phyloP scores from a whole-genome alignment of 2,888 invertebrate species.

The Petrolisthes manimaculis region DNA sequence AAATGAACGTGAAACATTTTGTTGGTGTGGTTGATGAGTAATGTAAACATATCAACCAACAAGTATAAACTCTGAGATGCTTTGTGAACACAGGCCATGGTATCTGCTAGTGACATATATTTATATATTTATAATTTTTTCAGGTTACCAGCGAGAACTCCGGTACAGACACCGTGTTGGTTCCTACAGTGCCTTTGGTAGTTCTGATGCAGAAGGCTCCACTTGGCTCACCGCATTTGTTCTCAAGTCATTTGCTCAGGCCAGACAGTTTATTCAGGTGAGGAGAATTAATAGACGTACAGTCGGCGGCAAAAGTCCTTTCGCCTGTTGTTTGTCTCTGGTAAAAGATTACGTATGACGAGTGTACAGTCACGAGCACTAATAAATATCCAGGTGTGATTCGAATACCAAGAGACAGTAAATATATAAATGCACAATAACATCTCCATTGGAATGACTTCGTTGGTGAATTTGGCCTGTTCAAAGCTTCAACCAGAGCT shows the following conservation, averaged over 20 bases:
- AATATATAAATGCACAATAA: too few relatives aligned
- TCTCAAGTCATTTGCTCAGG: constrained; percentile 71
- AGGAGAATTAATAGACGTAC: background rate
- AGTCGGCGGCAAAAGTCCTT: too few relatives aligned
- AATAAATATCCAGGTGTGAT: too few relatives aligned
- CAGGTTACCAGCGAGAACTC: constrained; percentile 84
- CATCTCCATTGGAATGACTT: too few relatives aligned
- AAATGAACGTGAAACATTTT: too few relatives aligned
- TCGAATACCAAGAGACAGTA: too few relatives aligned
- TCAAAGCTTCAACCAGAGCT: too few relatives aligned
- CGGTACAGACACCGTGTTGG: constrained; percentile 82
- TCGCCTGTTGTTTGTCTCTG: too few relatives aligned
- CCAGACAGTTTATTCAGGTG: constrained; percentile 74
- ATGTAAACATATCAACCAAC: background rate
- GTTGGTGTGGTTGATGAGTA: background rate
- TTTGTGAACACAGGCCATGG: too few relatives aligned
- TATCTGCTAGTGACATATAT: background rate
- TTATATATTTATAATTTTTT: background rate
- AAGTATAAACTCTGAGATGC: background rate
- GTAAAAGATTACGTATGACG: too few relatives aligned
- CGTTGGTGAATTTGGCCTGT: too few relatives aligned
- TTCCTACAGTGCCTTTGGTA: constrained; percentile 85
- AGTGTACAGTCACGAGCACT: too few relatives aligned
- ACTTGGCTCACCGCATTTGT: constrained; percentile 85
- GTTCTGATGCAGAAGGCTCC: constrained; percentile 77